Percentiles rank a stretch among this genome's conserved stretches.
Conservation (phyloP, 2,113 vertebrate species). For the Erinaceus europaeus region DNA sequence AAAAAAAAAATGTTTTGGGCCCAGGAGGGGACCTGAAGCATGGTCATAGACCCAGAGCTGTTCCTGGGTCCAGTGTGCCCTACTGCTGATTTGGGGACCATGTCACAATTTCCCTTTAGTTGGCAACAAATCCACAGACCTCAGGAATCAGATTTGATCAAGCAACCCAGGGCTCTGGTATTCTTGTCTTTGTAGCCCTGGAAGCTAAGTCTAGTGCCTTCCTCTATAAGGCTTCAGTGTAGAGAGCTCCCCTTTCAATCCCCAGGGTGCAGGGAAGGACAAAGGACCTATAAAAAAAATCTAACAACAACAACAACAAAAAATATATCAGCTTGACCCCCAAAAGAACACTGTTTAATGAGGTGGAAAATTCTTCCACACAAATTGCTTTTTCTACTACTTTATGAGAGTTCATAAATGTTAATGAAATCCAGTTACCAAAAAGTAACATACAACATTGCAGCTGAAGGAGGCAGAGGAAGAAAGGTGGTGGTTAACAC, state of each 20-base stretch:
- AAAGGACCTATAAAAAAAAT: constrained; percentile 67
- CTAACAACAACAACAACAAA: constrained; percentile 59
- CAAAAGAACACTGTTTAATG: constrained; percentile 76
- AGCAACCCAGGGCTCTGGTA: too few relatives aligned
- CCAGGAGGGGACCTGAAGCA: too few relatives aligned
- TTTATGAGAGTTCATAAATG: constrained; percentile 76
- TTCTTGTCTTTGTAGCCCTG: too few relatives aligned
- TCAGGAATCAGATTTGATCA: too few relatives aligned
- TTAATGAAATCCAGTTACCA: constrained; percentile 76
- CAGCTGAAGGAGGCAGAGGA: constrained; percentile 55
- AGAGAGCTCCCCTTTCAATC: constrained; percentile 3
- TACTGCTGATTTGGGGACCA: too few relatives aligned
- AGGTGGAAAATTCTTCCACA: constrained; percentile 77
- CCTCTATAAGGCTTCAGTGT: too few relatives aligned
- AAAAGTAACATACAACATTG: constrained; percentile 79
- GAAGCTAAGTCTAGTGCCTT: too few relatives aligned
- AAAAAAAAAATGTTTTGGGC: too few relatives aligned
- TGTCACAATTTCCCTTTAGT: too few relatives aligned
- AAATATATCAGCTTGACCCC: constrained; percentile 68
- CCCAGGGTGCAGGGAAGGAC: constrained; percentile 40
- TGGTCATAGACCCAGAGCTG: too few relatives aligned
- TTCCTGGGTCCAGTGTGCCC: too few relatives aligned
- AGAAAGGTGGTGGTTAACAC: constrained; percentile 58
- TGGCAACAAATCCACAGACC: too few relatives aligned
- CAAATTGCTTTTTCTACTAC: constrained; percentile 73